These are phyloP conservation scores for Cataglyphis altisquamis DNA, from an alignment of 2,888 invertebrate species.

Conservation along the genomic window DNA sequence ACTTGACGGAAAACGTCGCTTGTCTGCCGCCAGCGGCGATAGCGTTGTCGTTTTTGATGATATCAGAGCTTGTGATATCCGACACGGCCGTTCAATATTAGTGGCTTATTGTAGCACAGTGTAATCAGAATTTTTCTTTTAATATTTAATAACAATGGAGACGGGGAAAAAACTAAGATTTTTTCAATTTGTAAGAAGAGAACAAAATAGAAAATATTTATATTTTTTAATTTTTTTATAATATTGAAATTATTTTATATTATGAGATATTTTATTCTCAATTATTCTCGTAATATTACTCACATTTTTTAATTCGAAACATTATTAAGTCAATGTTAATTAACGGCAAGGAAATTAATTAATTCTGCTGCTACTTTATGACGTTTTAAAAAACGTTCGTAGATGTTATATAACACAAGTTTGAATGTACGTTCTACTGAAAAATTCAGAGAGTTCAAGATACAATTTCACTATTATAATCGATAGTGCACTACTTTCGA, in stretches of 20 bases:
- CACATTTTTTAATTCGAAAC: slow-evolving; percentile 17
- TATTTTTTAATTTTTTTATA: background rate
- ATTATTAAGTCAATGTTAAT: slow-evolving; percentile 42
- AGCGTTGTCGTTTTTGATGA: slow-evolving; percentile 33
- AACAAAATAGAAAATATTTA: background rate
- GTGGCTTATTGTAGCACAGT: background rate
- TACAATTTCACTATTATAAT: slow-evolving; percentile 13
- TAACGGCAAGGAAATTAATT: slow-evolving; percentile 37
- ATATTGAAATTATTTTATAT: slow-evolving; percentile 4
- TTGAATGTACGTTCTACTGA: slow-evolving; percentile 10
- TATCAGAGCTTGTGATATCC: slow-evolving; percentile 59
- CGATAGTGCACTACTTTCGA: background rate
- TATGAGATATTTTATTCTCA: background rate
- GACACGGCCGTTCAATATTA: background rate
- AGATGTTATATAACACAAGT: slow-evolving; percentile 19
- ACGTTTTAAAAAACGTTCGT: background rate
- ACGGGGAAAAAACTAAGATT: background rate
- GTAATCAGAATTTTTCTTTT: background rate
- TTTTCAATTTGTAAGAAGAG: background rate
- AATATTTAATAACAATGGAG: background rate
- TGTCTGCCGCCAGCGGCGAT: slow-evolving; percentile 31
- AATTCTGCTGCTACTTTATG: slow-evolving; percentile 19
- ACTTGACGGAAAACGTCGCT: slow-evolving; percentile 76
- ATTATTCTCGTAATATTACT: background rate
- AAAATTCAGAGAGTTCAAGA: slow-evolving; percentile 30